Evolutionary conservation across 2,888 invertebrate genomes (phyloP), one percentile per base, ranked within the genome.

Genomic region (Eristalinus aeneus): DNA sequence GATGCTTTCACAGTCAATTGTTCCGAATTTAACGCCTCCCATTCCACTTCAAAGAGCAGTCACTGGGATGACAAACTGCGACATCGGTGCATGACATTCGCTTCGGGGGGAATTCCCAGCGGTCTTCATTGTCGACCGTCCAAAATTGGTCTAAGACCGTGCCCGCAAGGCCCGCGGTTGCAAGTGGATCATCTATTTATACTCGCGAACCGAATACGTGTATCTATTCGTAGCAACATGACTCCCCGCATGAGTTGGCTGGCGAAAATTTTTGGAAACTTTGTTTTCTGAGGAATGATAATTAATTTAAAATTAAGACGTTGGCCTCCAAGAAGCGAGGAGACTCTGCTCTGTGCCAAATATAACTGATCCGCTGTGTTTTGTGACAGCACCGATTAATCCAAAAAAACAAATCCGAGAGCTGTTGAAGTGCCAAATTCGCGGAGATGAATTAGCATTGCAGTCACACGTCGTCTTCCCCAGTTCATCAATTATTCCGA

Each of bases 401-500:
- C 20, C 22, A 12, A 27, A 27, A 31, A 4, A 67, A 60, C 10
- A 46, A 54, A 61, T 60, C 34, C 27, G 2, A 46, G 32, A n/a
- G 22, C 32, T 22, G 39, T 65, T 31, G 16, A 54, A 68, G 34
- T 32, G 12, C 31, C 54, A 32, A 20, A 16, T 56, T 56, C 69
- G 56, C 36, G 27, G 56, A 58, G 27, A 16, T n/a, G 27, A 36
- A 23, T 77, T 32, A 27, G 67, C 22, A 61, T 72, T 54, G 12
- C 16, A 56, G 71, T 67, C 77, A 65, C 67, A 54, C 10, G 58
- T 20, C 36, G 46, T 16, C 46, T 46, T 46, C 46, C 16, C 46
- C 23, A 23, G 61, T 53, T 69, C 78, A 78, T 79, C 83, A 74
- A 74, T 74, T 84, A 84, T 79, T 84, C 79, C 64, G 11, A 10